These are phyloP conservation scores for Oscheius sp. DNA, from an alignment of 2,888 invertebrate species.

Conservation along the genomic window DNA sequence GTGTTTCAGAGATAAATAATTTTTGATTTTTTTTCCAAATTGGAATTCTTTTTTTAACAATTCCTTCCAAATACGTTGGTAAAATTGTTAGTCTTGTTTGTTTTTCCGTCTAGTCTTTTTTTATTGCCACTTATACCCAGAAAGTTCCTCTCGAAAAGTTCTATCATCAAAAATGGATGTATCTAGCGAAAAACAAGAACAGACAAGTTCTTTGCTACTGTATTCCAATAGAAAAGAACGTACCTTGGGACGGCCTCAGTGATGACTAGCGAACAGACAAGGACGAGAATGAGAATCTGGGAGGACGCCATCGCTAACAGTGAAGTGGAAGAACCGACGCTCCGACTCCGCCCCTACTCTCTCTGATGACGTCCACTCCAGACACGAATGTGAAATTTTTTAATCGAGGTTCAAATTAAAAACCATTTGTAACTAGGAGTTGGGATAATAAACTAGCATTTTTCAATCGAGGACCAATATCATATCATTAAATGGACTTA, in stretches of 20 bases:
- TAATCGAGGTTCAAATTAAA: background rate
- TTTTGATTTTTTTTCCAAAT: too few species aligned
- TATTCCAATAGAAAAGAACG: background rate
- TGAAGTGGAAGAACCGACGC: slow-evolving; percentile 12
- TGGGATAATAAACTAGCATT: background rate
- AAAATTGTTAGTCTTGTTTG: too few species aligned
- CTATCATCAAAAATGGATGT: too few species aligned
- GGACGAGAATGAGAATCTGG: slow-evolving; percentile 44
- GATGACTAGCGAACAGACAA: slow-evolving; percentile 44
- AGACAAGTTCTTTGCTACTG: background rate
- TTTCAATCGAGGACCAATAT: background rate
- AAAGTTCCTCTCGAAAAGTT: too few species aligned
- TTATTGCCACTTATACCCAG: too few species aligned
- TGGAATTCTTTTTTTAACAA: too few species aligned
- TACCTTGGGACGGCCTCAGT: slow-evolving; percentile 47
- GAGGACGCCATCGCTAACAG: slow-evolving; percentile 46
- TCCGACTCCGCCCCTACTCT: slow-evolving; percentile 12
- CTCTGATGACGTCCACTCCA: slow-evolving; percentile 6
- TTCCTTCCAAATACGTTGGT: too few species aligned
- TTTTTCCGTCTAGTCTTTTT: too few species aligned
- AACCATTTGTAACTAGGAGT: slow-evolving; percentile 1
- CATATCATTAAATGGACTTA: too few species aligned
- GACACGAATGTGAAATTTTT: background rate
- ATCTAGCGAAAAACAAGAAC: too few species aligned
- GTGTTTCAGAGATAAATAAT: too few species aligned